Conservation (phyloP, 2,113 vertebrate genomes). For the Cebus imitator region DNA sequence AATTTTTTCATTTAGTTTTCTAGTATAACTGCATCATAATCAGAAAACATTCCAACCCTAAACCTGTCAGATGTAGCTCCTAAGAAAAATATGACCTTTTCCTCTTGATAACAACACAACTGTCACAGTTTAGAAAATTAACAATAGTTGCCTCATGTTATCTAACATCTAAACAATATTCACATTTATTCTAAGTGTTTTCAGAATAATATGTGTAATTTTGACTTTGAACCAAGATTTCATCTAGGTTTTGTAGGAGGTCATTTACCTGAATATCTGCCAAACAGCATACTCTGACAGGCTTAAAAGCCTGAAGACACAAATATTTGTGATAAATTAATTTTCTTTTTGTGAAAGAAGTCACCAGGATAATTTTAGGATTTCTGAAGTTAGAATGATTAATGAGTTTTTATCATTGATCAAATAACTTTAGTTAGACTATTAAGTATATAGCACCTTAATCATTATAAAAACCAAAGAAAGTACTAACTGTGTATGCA, state of each 20-base stretch:
- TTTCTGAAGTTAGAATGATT: background rate
- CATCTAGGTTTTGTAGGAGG: conserved; percentile 31
- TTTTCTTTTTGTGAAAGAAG: conserved; percentile 47
- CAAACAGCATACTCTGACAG: conserved; percentile 41
- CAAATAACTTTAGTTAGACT: background rate
- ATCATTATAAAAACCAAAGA: background rate
- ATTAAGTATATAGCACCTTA: no score
- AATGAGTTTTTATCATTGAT: background rate
- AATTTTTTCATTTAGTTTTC: background rate
- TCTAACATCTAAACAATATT: background rate
- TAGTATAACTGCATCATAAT: background rate
- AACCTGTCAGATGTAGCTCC: background rate
- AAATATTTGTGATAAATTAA: conserved; percentile 50
- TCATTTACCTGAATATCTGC: background rate
- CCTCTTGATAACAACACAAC: background rate
- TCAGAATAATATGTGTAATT: background rate
- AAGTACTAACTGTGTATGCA: background rate
- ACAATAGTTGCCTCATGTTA: background rate
- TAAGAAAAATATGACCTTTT: background rate
- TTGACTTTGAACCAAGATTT: background rate
- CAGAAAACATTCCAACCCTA: background rate
- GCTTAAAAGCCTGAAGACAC: conserved; percentile 37
- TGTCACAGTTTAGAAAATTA: background rate
- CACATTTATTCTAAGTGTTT: background rate
- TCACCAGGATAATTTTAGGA: background rate